These are phyloP conservation scores for Monoplex corrugatus DNA, from an alignment of 2,888 invertebrate species.

Conservation along the genomic window DNA sequence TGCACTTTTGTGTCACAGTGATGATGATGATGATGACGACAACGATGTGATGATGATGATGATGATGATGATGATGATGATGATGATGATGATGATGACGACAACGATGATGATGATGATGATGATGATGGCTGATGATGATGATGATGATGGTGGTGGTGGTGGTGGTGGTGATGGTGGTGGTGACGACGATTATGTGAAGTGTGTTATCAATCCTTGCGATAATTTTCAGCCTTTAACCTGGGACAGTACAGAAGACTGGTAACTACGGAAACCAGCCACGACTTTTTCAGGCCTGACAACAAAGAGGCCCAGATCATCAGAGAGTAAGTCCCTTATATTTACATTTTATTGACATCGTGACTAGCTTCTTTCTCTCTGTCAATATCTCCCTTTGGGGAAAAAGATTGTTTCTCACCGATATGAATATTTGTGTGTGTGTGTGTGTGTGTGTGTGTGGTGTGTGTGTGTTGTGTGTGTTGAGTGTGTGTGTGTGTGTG, in stretches of 20 bases:
- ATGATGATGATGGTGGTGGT: neutral
- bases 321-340: conserved; percentile 85
- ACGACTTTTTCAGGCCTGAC: conserved; percentile 98
- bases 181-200: neutral
- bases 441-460: too few relatives aligned
- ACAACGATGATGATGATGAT: conserved; percentile 7
- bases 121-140: neutral
- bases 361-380: neutral
- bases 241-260: conserved; percentile 98
- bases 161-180: too few relatives aligned
- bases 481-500: too few relatives aligned
- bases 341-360: neutral
- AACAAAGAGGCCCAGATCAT: conserved; percentile 98
- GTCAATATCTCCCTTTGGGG: too few relatives aligned
- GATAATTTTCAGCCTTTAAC: conserved; percentile 95
- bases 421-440: neutral
- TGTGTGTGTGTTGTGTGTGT: too few relatives aligned
- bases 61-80: conserved; percentile 7
- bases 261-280: conserved; percentile 95
- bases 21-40: neutral
- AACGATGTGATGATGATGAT: neutral
- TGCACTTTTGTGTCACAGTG: too few relatives aligned
- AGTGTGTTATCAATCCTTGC: neutral
- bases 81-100: conserved; percentile 2
- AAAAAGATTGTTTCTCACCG: too few relatives aligned